Base-by-base conservation (phyloP, 1,140 invertebrate species). In the Pygmarrhopalites habei region DNA sequence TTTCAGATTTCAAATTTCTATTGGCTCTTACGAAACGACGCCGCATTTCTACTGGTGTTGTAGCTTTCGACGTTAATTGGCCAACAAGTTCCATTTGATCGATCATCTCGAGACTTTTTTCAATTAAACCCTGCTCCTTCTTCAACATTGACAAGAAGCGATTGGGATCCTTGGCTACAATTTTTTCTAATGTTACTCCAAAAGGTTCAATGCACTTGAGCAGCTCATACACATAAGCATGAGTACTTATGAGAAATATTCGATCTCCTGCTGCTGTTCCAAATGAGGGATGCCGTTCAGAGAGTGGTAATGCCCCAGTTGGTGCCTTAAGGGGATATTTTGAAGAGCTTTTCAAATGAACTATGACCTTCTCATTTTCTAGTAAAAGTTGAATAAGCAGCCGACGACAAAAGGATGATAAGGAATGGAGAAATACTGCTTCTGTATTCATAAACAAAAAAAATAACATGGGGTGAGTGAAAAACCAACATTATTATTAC, bases 371-470 rank as follows among this genome's bases (percentile, higher is more conserved):
- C 75, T 94, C 90, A 73, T 87, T 88, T 72, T 92, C 89, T 43
- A 95, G 76, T 19, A 94, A 78, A 26, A 94, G 78, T 73, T 93
- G 89, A 10, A 94, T 76, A 56, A 95, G 84, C 28, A 95, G 76
- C 60, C 90, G 82, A 23, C 91, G 82, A 14, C 89, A 89, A 74
- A 95, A 94, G 14, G 90, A 90, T 15, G 88, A 89, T 66, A 94
- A 86, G 5, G 82, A 83, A 52, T 81, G 80, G 1, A 81, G 74
- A 71, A 80, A 80, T 64, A 75, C 72, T 2, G 78, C 73, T 72
- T 79, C 79, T 78, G 61, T 55, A 62, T 43, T 55, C 46, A 32
- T 4, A 41, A 57, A 53, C 3, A 53, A 57, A 62, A 52, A 57
- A 51, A 29, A 14, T 39, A 56, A 47, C 17, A 47, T 10, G 23